Conservation (phyloP, 2,888 invertebrate species). For the Ennomos fuscantarius region DNA sequence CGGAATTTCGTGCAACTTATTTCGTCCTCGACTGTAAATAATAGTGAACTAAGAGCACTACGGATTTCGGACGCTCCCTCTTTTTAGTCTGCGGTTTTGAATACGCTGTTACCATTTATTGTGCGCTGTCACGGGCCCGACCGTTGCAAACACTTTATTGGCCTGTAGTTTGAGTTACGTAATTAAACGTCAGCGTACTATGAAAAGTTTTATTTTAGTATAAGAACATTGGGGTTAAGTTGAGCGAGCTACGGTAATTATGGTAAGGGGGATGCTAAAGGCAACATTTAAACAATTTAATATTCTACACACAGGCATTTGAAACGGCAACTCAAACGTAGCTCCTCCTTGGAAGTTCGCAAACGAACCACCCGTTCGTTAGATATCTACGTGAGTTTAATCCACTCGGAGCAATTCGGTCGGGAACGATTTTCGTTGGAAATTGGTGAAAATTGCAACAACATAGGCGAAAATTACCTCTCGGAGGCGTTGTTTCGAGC, state of each 20-base stretch:
- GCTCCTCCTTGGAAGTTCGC: constrained; percentile 79
- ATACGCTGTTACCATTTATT: constrained; percentile 59
- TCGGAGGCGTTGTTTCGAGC: constrained; percentile 75
- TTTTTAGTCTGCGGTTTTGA: constrained; percentile 61
- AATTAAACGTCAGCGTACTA: constrained; percentile 41
- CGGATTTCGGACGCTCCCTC: constrained; percentile 63
- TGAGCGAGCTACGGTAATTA: constrained; percentile 70
- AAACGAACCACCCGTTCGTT: constrained; percentile 82
- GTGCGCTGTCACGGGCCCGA: constrained; percentile 48
- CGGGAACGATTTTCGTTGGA: constrained; percentile 71
- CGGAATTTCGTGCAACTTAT: constrained; percentile 76
- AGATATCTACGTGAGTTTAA: constrained; percentile 85
- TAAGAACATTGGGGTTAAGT: constrained; percentile 59
- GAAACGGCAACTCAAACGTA: constrained; percentile 80
- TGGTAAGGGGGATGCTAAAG: constrained; percentile 68
- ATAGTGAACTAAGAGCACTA: constrained; percentile 68
- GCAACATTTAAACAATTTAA: constrained; percentile 84
- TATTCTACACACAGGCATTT: constrained; percentile 83
- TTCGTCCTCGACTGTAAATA: constrained; percentile 73
- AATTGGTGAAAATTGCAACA: constrained; percentile 83
- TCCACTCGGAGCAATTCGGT: constrained; percentile 71
- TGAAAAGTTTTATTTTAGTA: constrained; percentile 47
- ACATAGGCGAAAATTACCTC: constrained; percentile 81
- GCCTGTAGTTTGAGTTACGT: constrained; percentile 55
- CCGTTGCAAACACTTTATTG: constrained; percentile 56